Evolutionary conservation across 2,888 invertebrate species (phyloP), one percentile per base, ranked within the genome.

Genomic region (Phalera bucephala): DNA sequence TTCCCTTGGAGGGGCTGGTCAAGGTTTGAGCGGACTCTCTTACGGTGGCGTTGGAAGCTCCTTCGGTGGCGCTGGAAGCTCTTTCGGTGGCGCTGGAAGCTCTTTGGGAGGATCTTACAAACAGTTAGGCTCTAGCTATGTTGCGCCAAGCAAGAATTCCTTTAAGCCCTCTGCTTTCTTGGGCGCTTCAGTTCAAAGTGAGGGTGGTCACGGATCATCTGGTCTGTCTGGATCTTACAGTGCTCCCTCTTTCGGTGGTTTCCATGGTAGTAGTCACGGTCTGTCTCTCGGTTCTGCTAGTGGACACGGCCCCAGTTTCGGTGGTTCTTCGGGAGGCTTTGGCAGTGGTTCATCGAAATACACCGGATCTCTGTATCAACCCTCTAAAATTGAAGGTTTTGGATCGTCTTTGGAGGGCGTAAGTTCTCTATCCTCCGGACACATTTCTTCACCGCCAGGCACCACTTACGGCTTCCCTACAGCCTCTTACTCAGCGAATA

Each of bases 101-200:
- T 70, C 72, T 11, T 61, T 66, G 21, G 77, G 78, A 28, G 76
- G 76, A 23, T 60, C 70, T 42, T 71, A 78, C 39, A 86, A 83
- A 31, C 59, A 63, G 21, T 59, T 75, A 32, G 63, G 72, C 14
- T 64, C 64, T 12, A 58, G 65, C 21, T 84, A 81, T 37, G 58
- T 67, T 35, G 56, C 68, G 9, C 76, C 80, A 6, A 69, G 80
- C 14, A 86, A 85, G 60, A 52, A 66, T 26, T 68, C 83, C 13
- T 90, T 90, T 42, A 90, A 89, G 39, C 90, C 90, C 25, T 90
- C 90, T 7, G 75, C 83, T 30, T 90, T 72, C 59, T 55, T 90
- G 47, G 90, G 90, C 31, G 66, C 87, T 34, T 78, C 86, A 2
- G 59, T 78, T 12, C 78, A 76, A 53, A 63, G 73, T 55, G 86